Conservation (phyloP, 2,888 invertebrate species). For the Leucoptera coffeella region DNA sequence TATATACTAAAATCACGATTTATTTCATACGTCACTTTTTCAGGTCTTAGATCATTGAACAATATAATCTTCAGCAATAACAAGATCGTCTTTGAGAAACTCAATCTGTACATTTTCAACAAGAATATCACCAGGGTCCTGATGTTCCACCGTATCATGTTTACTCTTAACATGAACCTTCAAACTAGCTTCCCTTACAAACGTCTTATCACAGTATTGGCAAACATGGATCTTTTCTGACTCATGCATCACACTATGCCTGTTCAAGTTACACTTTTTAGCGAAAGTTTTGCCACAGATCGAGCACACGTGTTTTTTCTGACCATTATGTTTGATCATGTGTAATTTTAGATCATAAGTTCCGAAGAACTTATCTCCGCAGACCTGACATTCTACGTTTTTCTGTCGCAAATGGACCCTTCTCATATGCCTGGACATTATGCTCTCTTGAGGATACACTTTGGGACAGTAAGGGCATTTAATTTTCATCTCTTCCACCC, state of each 20-base stretch:
- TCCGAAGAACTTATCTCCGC: conserved; percentile 37
- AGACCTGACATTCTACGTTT: conserved; percentile 37
- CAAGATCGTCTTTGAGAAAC: too few relatives aligned
- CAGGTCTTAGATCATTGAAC: too few relatives aligned
- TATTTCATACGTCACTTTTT: too few relatives aligned
- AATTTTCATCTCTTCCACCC: conserved; percentile 35
- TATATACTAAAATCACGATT: too few relatives aligned
- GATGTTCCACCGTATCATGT: conserved; percentile 14
- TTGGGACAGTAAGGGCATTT: conserved; percentile 42
- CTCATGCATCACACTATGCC: conserved; percentile 54
- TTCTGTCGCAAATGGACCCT: conserved; percentile 47
- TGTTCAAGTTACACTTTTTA: conserved; percentile 54
- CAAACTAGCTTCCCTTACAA: conserved; percentile 30
- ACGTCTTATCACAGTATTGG: conserved; percentile 46
- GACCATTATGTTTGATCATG: conserved; percentile 47
- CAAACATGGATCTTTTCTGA: conserved; percentile 45
- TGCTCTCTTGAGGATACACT: conserved; percentile 45
- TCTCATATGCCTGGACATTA: conserved; percentile 55
- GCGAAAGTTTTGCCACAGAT: conserved; percentile 56
- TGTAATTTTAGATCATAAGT: conserved; percentile 40
- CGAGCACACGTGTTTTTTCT: conserved; percentile 50
- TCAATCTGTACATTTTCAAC: too few relatives aligned
- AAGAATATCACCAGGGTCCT: too few relatives aligned
- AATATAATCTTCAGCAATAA: too few relatives aligned
- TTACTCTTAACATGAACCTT: conserved; percentile 20